These are phyloP conservation scores for Epistrophe grossulariae DNA, from an alignment of 2,888 invertebrate species.

Conservation along the genomic window DNA sequence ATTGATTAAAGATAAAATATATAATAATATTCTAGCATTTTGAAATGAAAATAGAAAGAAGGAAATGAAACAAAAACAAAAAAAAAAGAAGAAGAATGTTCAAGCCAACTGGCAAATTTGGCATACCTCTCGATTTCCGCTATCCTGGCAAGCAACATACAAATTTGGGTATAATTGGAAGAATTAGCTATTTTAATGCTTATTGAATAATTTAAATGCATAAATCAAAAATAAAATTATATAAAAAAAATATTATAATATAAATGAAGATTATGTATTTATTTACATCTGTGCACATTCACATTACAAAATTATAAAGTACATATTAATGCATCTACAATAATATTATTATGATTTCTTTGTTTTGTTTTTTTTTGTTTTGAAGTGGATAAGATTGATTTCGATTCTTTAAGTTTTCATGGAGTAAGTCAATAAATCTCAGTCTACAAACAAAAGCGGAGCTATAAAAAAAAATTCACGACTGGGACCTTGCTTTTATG, in stretches of 20 bases:
- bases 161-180: conserved; percentile 79
- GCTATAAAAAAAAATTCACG: no score
- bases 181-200: conserved; percentile 72
- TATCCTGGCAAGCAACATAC: conserved; percentile 86
- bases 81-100: conserved; percentile 79
- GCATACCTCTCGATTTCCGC: conserved; percentile 89
- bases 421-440: neutral
- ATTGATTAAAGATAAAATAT: conserved; percentile 14
- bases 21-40: conserved; percentile 30
- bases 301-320: conserved; percentile 67
- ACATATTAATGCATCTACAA: conserved; percentile 62
- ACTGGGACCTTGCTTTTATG: no score
- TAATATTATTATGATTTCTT: neutral
- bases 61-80: conserved; percentile 58
- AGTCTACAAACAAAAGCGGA: no score
- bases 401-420: neutral
- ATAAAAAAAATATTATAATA: conserved; percentile 1
- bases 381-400: conserved; percentile 34
- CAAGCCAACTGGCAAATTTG: conserved; percentile 81
- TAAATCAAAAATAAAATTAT: conserved; percentile 77
- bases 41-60: neutral
- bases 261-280: conserved; percentile 10
- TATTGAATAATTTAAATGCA: conserved; percentile 75
- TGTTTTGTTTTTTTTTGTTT: neutral
- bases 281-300: conserved; percentile 72